Base-by-base conservation (phyloP, 2,888 invertebrate genomes). In the Caenorhabditis sp. region DNA sequence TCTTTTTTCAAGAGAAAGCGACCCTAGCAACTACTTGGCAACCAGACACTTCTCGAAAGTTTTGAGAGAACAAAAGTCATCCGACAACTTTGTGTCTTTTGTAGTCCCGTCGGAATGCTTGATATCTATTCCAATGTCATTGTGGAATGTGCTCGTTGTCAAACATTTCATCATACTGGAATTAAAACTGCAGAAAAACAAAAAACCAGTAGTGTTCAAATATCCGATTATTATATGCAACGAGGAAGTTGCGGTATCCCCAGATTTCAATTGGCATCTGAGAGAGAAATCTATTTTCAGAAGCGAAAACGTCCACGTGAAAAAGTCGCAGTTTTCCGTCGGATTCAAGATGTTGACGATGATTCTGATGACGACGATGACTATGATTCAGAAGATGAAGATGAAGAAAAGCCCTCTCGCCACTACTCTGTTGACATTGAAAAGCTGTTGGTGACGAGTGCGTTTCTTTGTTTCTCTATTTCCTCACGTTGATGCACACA, bases 351-450 rank as follows among this genome's bases (percentile, higher is more conserved):
- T 80, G 78, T 82, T 47, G 85, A 86, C 56, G 88, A 87, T 70
- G 88, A 86, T 71, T 78, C 83, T n/a, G 87, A 81, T 37, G 88
- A 88, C 32, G 88, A 88, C 37, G 88, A 88, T 67, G 88, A 88
- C 61, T 71, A 74, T 9, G 88, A 88, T 72, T 84, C 84, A 28
- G 87, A 86, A n/a, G 69, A 81, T 6, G 85, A 87, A 15, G 83
- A 82, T 1, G 71, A 78, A n/a, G 80, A 68, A 20, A 51, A 60
- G 40, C 47, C 72, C 11, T 62, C 67, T 4, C 51, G 82, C 24
- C 50, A 80, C n/a, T 84, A 82, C 51, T 85, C 85, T 55, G 77
- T 85, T 64, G 85, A 85, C 78, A 82, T 85, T 32, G 84, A 84
- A 24, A 82, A 84, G 60, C 65, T 85, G 15, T 53, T 55, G 15